These are phyloP conservation scores for Bombus turneri DNA, from an alignment of 1,140 invertebrate species.

Conservation along the genomic window DNA sequence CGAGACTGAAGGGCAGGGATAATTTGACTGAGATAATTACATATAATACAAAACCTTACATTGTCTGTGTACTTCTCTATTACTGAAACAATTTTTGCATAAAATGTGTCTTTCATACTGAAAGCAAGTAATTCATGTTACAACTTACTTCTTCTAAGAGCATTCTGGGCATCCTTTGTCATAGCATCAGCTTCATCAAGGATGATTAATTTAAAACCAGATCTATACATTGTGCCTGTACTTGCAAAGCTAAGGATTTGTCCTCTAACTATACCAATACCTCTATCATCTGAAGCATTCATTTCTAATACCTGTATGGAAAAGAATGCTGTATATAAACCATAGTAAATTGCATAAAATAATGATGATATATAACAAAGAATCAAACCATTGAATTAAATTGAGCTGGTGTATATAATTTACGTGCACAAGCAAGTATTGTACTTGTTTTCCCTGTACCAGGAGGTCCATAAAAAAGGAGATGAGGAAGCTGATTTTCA, in stretches of 20 bases:
- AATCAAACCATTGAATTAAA: slow-evolving; percentile 92
- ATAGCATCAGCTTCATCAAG: slow-evolving; percentile 99
- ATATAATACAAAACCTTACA: slow-evolving; percentile 99
- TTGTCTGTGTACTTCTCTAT: slow-evolving; percentile 99
- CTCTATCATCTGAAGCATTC: slow-evolving; percentile 99
- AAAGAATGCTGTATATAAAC: background rate
- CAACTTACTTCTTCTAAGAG: slow-evolving; percentile 93
- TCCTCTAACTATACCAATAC: slow-evolving; percentile 97
- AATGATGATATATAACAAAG: slow-evolving; percentile 25
- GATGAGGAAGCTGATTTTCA: slow-evolving; percentile 96
- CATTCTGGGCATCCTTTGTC: slow-evolving; percentile 99
- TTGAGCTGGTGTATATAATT: slow-evolving; percentile 94
- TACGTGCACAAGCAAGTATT: slow-evolving; percentile 97
- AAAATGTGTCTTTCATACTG: background rate
- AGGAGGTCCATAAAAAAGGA: slow-evolving; percentile 99
- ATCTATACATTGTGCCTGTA: slow-evolving; percentile 97
- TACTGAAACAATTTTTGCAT: slow-evolving; percentile 85
- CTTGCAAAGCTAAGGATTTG: slow-evolving; percentile 99
- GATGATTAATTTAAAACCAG: slow-evolving; percentile 97
- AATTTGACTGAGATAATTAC: slow-evolving; percentile 99
- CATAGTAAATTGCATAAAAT: background rate
- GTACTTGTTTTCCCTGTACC: slow-evolving; percentile 99
- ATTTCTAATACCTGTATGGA: slow-evolving; percentile 90
- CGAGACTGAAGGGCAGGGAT: slow-evolving; percentile 99
- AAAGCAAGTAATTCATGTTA: background rate